phyloP scores from a whole-genome alignment of 2,797 vertebrate genomes.

The Pygocentrus nattereri region DNA sequence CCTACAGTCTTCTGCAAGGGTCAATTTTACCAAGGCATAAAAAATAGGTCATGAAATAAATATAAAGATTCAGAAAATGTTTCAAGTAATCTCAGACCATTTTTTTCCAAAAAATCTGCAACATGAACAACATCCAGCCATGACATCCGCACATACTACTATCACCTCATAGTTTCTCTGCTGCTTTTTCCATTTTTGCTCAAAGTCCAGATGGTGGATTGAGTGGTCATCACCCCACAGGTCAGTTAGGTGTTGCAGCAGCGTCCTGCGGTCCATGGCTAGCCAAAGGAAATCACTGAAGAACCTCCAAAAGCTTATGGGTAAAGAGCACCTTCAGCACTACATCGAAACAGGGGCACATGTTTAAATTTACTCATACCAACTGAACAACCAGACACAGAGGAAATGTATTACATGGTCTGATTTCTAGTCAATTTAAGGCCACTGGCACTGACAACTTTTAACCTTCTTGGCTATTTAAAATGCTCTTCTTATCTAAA shows the following conservation, averaged over 20 bases:
- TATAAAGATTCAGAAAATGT: background rate
- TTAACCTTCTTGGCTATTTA: background rate
- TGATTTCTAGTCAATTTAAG: background rate
- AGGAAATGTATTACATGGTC: background rate
- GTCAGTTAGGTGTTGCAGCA: slow-evolving; percentile 69
- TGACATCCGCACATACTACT: background rate
- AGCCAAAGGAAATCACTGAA: slow-evolving; percentile 62
- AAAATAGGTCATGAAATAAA: background rate
- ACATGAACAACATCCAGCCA: background rate
- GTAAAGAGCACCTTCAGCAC: background rate
- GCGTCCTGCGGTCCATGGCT: slow-evolving; percentile 68
- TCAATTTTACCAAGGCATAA: background rate
- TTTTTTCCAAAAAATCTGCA: background rate
- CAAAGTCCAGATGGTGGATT: slow-evolving; percentile 66
- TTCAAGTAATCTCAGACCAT: too few species aligned
- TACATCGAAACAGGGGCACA: background rate
- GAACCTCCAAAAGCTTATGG: background rate
- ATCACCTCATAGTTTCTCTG: slow-evolving; percentile 50
- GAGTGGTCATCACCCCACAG: slow-evolving; percentile 68
- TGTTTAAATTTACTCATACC: background rate
- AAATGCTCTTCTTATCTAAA: too few species aligned
- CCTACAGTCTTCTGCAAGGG: background rate
- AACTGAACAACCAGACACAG: background rate
- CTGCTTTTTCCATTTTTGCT: slow-evolving; percentile 73
- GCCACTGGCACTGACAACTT: too few species aligned